Conservation (phyloP, 2,797 vertebrate genomes). For the Rhinoraja longicauda region DNA sequence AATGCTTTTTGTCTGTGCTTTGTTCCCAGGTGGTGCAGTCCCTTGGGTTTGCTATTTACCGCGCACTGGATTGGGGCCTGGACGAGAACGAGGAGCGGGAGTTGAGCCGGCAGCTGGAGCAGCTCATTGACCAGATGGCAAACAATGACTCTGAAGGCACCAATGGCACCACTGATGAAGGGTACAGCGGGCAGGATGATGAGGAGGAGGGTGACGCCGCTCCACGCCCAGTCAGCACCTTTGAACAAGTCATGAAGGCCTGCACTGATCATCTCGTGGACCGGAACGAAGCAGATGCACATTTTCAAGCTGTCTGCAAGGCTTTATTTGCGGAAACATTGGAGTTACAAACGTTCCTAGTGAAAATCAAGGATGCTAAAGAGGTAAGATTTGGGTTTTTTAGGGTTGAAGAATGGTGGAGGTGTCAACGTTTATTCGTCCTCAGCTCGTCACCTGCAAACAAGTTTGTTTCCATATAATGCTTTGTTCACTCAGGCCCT, state of each 20-base stretch:
- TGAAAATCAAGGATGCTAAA: constrained; percentile 81
- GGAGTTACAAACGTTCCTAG: constrained; percentile 87
- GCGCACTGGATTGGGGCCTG: constrained; percentile 90
- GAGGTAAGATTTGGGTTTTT: constrained; percentile 61
- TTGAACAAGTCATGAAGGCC: constrained; percentile 72
- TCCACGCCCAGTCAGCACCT: constrained; percentile 60
- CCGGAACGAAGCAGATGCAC: constrained; percentile 63
- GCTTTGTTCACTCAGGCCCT: not conserved
- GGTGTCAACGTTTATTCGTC: not conserved
- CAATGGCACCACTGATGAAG: constrained; percentile 65
- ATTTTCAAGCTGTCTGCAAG: constrained; percentile 90
- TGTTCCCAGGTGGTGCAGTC: constrained; percentile 77
- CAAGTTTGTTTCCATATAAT: not conserved
- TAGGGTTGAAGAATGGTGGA: not conserved
- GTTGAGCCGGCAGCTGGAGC: constrained; percentile 81
- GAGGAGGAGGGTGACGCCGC: constrained; percentile 56
- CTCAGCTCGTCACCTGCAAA: not conserved
- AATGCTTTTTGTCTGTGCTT: not conserved
- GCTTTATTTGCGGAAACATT: constrained; percentile 84
- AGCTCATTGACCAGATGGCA: constrained; percentile 85
- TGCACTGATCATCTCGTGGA: constrained; percentile 73
- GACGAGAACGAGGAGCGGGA: constrained; percentile 87
- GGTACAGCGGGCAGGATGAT: constrained; percentile 78
- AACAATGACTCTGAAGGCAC: constrained; percentile 55
- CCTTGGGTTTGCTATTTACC: constrained; percentile 84